A percentile compares a stretch with the other conserved stretches of the same genome.
phyloP scores from a whole-genome alignment of 2,113 vertebrate species.

The Picathartes gymnocephalus region DNA sequence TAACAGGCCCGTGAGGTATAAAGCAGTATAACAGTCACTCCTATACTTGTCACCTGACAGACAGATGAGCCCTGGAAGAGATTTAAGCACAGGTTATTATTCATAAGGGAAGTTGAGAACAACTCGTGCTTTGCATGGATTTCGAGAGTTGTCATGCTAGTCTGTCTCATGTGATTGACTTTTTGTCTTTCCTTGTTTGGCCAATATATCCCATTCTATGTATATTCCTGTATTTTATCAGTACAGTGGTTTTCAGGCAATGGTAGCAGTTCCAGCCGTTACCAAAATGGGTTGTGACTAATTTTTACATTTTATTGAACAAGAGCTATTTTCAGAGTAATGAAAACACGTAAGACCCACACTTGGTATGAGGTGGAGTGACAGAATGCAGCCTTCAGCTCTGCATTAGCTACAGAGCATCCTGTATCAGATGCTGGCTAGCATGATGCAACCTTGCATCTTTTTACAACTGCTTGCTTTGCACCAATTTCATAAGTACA shows the following conservation, averaged over 20 bases:
- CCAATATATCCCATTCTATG: not conserved
- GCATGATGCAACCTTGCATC: not conserved
- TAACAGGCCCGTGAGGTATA: constrained; percentile 95
- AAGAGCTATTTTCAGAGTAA: not conserved
- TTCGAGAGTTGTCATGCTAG: not conserved
- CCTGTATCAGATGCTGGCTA: not conserved
- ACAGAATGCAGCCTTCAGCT: not conserved
- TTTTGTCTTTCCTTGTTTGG: not conserved
- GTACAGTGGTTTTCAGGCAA: not conserved
- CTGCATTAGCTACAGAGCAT: not conserved
- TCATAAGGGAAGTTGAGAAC: not conserved
- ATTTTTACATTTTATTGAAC: not conserved
- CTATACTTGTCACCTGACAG: constrained; percentile 89
- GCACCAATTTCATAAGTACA: not conserved
- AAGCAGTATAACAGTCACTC: constrained; percentile 88
- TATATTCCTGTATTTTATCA: not conserved
- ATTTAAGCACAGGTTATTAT: constrained; percentile 2
- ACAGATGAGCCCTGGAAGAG: constrained; percentile 89
- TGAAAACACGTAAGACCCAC: not conserved
- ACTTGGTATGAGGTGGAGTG: not conserved
- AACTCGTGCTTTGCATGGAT: not conserved
- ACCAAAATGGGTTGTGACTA: not conserved
- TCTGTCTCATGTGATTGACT: not conserved
- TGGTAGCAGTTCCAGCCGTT: not conserved
- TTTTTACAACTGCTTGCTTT: not conserved